Evolutionary conservation across 1,140 invertebrate genomes (phyloP), one percentile per base, ranked within the genome.

Genomic region (Drosophila tropicalis): DNA sequence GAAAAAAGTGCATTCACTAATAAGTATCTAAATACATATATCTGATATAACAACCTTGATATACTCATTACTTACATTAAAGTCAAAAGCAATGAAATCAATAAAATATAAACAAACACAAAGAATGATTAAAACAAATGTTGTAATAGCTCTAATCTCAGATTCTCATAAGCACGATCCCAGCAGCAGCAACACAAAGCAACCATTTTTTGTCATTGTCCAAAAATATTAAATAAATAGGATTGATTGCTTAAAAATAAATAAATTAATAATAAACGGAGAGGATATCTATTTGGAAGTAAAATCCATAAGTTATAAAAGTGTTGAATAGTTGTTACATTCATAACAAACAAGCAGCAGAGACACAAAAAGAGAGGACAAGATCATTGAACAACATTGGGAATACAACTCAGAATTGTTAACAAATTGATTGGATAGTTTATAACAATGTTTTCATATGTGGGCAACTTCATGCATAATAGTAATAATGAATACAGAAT

Each of bases 291-390:
- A 56, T 15, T 17, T 34, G n/a, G 7, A 15, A 13, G 10, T 22
- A 19, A n/a, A 17, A 57, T 34, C 15, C 56, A 36, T 19, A 70
- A 56, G 81, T 79, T 90, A 89, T 73, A 65, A 84, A 89, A 89
- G 78, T 89, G 84, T 89, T 89, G 81, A 89, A 84, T 89, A 89
- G 84, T 89, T 89, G 77, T 84, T 89, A 71, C 72, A 66, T 66
- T 55, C 63, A 69, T 61, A 63, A 67, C 66, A 84, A 39, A 22
- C 47, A 25, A 65, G 32, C 57, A 54, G 60, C 57, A 54, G 60
- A 34, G 19, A 60, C 17, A 19, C 12, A 13, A 12, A 39, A 12
- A 39, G 29, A 19, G 22, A 47, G 51, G 61, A 54, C 44, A 58
- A 67, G 40, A 63, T 15, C 29, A 54, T 44, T 62, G 34, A 39